Base-by-base conservation (phyloP, 2,797 vertebrate genomes). In the Melanogrammus aeglefinus region DNA sequence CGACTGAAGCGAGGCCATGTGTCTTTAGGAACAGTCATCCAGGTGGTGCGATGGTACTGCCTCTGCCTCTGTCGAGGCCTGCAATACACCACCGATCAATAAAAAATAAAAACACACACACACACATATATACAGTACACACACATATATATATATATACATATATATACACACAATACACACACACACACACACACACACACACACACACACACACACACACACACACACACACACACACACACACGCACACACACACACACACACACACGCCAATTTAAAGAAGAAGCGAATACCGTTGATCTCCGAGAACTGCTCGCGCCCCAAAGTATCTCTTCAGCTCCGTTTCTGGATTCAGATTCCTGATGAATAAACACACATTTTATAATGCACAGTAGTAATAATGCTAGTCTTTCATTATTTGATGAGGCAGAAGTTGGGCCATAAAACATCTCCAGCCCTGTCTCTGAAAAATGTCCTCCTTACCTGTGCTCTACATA, bases 321-420 rank as follows among this genome's bases (percentile, higher is more conserved):
- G 96, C 96, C 39, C 98, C 98, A 66, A 99, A 99, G 85, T 97
- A 98, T 88, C 96, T 96, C 89, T 98, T 99, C 86, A 99, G 90
- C 88, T 99, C 98, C 0, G 96, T 99, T 86, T 99, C 98, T 79
- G 97, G 94, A 90, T 99, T 99, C 88, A 99, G 90, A 92, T 98
- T 98, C 86, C 98, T 99, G 78, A 76, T 76, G 5, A 82, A 75
- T 75, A 51, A 79, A 81, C 35, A 29, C 24, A 6, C 18, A 21
- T 73, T 35, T 36, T 73, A 6, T 51, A 51, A 51, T 51, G 21
- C 21, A 63, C 57, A 63, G 57, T 6, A 21, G 21, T n/a, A n/a
- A 24, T 63, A 63, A 21, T 63, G 24, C 21, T 63, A 24, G 6
- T n/a, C 57, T 63, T 63, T 63, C 21, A 63, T 63, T 63, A 63